Percentiles rank a stretch among this genome's conserved stretches.
phyloP scores from a whole-genome alignment of 2,888 invertebrate species.

The Pomacea canaliculata region DNA sequence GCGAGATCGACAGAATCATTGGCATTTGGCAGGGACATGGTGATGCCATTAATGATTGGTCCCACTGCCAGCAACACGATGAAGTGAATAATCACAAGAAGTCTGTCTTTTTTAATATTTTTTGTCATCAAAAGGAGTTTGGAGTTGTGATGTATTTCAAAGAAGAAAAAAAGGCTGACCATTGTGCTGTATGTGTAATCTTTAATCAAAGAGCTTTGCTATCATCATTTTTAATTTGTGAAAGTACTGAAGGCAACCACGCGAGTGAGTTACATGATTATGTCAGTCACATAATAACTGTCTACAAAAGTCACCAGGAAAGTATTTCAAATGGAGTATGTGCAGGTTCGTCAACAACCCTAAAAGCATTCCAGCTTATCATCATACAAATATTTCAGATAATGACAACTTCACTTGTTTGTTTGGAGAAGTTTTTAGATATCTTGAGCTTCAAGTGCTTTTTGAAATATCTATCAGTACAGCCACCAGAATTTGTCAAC shows the following conservation, averaged over 20 bases:
- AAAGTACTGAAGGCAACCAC: background rate
- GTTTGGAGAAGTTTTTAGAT: background rate
- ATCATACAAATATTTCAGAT: no score
- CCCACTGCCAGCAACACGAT: no score
- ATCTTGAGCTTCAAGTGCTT: constrained; percentile 10
- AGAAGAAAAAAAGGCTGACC: constrained; percentile 3
- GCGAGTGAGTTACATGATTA: no score
- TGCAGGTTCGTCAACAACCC: no score
- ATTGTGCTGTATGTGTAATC: constrained; percentile 9
- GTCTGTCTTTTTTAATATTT: background rate
- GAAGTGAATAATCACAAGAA: constrained; percentile 7
- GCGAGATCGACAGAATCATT: constrained; percentile 3
- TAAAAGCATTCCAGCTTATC: no score
- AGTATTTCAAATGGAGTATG: no score
- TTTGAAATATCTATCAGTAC: background rate
- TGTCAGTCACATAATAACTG: no score
- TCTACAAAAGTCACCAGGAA: no score
- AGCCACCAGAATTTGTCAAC: constrained; percentile 3
- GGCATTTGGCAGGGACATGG: constrained; percentile 23
- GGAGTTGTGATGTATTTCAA: background rate
- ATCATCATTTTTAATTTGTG: constrained; percentile 2
- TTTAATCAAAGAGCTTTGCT: constrained; percentile 1
- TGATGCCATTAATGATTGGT: no score
- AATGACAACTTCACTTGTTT: no score
- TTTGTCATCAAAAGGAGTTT: background rate